Evolutionary conservation across 1,140 invertebrate genomes (phyloP).

Genomic region (Dreissena polymorpha): DNA sequence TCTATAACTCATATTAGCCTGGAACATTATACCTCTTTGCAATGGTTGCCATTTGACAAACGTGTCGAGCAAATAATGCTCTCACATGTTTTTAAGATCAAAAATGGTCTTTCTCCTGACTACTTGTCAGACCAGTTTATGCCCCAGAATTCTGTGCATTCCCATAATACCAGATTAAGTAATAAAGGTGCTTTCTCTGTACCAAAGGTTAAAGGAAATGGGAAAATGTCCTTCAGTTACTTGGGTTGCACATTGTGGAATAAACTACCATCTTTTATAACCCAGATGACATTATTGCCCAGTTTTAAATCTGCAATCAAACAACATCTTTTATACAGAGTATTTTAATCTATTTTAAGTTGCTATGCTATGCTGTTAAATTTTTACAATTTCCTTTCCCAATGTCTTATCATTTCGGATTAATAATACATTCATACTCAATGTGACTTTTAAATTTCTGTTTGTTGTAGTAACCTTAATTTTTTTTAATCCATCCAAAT

Average conservation of each 20-base stretch:
- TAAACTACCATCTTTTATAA: conserved; percentile 4
- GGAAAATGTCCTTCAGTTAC: conserved; percentile 7
- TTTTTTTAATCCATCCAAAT: too few species aligned
- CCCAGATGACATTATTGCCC: too few species aligned
- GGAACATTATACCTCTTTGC: neutral
- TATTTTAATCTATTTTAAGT: too few species aligned
- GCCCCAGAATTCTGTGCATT: conserved; percentile 19
- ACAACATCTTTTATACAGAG: too few species aligned
- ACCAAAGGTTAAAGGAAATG: conserved; percentile 12
- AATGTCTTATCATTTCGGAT: too few species aligned
- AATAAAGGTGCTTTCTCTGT: neutral
- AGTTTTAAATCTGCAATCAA: too few species aligned
- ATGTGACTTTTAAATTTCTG: too few species aligned
- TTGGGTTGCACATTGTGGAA: conserved; percentile 23
- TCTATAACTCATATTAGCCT: too few species aligned
- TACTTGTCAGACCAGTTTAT: conserved; percentile 20
- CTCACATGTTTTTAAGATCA: conserved; percentile 28
- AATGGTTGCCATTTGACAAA: conserved; percentile 7
- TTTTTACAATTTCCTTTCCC: too few species aligned
- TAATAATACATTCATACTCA: too few species aligned
- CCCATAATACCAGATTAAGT: conserved; percentile 18
- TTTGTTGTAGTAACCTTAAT: too few species aligned
- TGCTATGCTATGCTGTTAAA: too few species aligned
- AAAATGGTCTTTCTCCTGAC: neutral
- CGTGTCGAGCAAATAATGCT: conserved; percentile 35